Conservation (phyloP, 2,113 vertebrate genomes). For the Rhipidura dahli region DNA sequence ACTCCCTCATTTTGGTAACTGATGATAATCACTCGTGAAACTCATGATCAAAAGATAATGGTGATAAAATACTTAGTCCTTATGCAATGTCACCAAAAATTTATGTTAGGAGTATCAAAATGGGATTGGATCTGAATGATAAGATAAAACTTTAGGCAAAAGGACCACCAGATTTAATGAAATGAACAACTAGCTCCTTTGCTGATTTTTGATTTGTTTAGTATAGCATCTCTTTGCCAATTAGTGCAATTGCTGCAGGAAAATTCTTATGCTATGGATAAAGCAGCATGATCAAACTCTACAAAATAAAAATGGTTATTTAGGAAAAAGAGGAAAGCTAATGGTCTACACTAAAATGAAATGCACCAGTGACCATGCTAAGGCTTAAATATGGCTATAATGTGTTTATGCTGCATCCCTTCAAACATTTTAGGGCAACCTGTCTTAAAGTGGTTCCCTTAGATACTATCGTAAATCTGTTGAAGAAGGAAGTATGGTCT, state of each 20-base stretch:
- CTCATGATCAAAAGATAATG: not conserved
- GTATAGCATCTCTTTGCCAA: not conserved
- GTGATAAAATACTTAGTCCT: not conserved
- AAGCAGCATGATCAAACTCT: not conserved
- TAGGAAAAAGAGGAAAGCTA: not conserved
- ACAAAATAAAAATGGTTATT: not conserved
- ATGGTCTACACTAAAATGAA: not conserved
- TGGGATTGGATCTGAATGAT: not conserved
- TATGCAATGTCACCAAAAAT: not conserved
- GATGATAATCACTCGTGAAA: not conserved
- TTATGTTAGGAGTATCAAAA: not conserved
- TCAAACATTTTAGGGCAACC: not conserved
- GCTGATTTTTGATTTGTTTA: not conserved
- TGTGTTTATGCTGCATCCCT: not conserved
- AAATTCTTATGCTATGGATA: not conserved
- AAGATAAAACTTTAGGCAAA: not conserved
- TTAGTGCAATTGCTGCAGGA: not conserved
- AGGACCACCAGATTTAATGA: not conserved
- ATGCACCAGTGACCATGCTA: not conserved
- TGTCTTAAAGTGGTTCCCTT: not conserved
- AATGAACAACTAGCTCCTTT: not conserved
- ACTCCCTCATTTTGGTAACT: not conserved
- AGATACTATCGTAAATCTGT: not conserved
- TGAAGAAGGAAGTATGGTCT: conserved; percentile 5
- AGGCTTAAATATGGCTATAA: not conserved